These are phyloP conservation scores for Hemitrygon akajei DNA, from an alignment of 2,797 vertebrate species.

Conservation along the genomic window DNA sequence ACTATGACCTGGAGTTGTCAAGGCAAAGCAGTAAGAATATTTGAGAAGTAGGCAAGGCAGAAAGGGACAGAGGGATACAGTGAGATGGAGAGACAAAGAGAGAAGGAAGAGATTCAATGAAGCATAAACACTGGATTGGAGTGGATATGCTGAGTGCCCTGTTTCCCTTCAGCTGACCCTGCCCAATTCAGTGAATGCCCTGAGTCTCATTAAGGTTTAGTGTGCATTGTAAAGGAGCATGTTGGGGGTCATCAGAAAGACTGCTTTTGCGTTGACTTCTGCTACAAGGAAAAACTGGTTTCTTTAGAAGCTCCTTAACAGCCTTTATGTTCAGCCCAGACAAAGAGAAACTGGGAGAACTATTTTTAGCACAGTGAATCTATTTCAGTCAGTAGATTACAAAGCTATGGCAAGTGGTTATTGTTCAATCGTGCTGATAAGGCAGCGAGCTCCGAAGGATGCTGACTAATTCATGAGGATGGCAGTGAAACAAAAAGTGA, in stretches of 20 bases:
- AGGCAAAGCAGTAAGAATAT: not conserved
- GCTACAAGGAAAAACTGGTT: not conserved
- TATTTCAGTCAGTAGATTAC: slow-evolving; percentile 22
- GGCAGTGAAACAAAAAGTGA: slow-evolving; percentile 24
- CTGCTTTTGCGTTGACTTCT: not conserved
- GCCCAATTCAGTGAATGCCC: not conserved
- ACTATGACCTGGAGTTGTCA: not conserved
- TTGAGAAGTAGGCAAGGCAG: not conserved
- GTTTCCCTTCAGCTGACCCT: not conserved
- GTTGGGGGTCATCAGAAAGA: too few species aligned
- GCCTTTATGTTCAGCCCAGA: not conserved
- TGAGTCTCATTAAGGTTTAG: not conserved
- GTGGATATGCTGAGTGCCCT: not conserved
- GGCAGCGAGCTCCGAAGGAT: not conserved
- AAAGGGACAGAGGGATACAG: not conserved
- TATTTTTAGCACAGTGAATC: slow-evolving; percentile 1
- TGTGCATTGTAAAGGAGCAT: too few species aligned
- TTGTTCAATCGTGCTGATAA: not conserved
- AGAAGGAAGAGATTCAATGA: not conserved
- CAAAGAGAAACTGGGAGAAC: not conserved
- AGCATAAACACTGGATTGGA: not conserved
- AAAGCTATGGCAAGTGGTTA: not conserved
- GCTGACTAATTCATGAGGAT: slow-evolving; percentile 22
- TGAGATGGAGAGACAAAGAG: not conserved
- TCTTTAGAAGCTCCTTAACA: not conserved